Evolutionary conservation across 2,888 invertebrate species (phyloP), one percentile per base, ranked within the genome.

Genomic region (Myathropa florea): DNA sequence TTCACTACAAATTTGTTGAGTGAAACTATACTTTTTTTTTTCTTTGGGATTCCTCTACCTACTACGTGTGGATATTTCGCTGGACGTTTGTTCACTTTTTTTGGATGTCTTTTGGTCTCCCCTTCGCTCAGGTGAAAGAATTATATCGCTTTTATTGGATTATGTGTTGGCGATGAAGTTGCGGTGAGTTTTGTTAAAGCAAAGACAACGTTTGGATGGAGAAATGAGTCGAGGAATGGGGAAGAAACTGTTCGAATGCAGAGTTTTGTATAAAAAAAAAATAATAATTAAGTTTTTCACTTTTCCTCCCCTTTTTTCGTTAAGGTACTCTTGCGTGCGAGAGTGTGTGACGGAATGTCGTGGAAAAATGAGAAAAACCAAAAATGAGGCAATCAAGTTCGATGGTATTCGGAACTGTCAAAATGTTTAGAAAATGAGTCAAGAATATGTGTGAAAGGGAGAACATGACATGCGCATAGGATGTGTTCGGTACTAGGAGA

Each of bases 311-410:
- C 82, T 72, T 88, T 88, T 88, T 68, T 88, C 80, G 57, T 67
- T 53, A 39, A 60, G 64, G 68, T 83, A 88, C 72, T 81, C 76
- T 77, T 87, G 76, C 89, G 60, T 78, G 82, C 88, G 89, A 86
- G 88, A 88, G 88, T 88, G 89, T 89, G 89, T 89, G 89, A 89
- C 88, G 90, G 90, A 90, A 90, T 90, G 90, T 88, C 88, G 86
- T 86, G 63, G 83, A 86, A 75, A 85, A 82, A 77, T 85, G 77
- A 76, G 64, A 73, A 77, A 70, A 61, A n/a, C 60, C 83, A 86
- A 79, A 85, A 86, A 86, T 86, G 83, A 86, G 83, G 83, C 78
- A 86, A 71, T 83, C 67, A 30, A 59, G 70, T 83, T 65, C n/a
- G 78, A 70, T 83, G 75, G 73, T 78, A 86, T 86, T 86, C 83